Evolutionary conservation across 2,113 vertebrate genomes (phyloP).

Genomic region (Copsychus sechellarum): DNA sequence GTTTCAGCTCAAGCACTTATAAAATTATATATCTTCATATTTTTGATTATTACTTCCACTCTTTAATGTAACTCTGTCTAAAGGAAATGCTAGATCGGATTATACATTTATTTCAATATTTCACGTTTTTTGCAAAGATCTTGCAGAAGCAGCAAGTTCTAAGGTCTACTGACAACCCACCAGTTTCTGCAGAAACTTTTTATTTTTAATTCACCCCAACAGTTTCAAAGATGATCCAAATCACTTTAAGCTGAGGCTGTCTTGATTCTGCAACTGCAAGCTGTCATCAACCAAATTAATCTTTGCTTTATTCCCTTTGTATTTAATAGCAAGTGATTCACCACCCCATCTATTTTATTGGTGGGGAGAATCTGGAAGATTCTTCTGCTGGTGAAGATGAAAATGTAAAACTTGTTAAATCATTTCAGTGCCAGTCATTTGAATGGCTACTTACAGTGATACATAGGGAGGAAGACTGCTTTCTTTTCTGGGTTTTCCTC

Average conservation of each 20-base stretch:
- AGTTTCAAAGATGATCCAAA: background rate
- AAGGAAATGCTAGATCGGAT: background rate
- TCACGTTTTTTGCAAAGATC: background rate
- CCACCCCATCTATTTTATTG: background rate
- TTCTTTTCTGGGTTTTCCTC: background rate
- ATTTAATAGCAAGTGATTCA: background rate
- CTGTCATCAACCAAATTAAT: background rate
- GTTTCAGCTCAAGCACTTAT: background rate
- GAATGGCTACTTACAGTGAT: background rate
- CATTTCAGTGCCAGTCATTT: background rate
- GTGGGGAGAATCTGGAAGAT: background rate
- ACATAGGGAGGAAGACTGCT: background rate
- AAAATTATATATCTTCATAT: background rate
- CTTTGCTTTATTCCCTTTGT: background rate
- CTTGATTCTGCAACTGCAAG: background rate
- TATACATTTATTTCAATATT: background rate
- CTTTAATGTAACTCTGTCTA: background rate
- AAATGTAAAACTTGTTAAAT: background rate
- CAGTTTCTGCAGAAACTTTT: conserved; percentile 3
- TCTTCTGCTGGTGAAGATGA: background rate
- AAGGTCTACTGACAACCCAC: background rate
- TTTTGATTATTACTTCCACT: background rate
- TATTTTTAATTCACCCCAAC: background rate
- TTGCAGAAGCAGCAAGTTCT: background rate
- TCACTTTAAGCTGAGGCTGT: background rate